These are phyloP conservation scores for Phorcus lineatus DNA, from an alignment of 2,888 invertebrate species.

Conservation along the genomic window DNA sequence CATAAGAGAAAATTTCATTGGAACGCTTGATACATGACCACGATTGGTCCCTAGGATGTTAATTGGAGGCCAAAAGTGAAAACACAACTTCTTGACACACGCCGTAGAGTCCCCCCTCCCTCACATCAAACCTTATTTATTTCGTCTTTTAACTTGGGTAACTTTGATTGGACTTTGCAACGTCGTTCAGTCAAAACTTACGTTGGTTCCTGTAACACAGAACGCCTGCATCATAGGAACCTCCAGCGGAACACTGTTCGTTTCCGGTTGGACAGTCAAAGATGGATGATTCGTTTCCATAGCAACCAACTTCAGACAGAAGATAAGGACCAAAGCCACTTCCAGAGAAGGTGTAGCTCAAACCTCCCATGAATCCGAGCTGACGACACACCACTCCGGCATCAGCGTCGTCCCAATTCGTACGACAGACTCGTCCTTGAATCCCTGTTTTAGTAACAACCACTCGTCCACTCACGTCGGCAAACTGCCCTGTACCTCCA, in stretches of 20 bases:
- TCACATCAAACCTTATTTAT: no score
- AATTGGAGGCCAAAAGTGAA: no score
- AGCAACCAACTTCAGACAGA: constrained; percentile 76
- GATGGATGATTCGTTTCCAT: constrained; percentile 57
- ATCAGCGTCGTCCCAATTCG: constrained; percentile 82
- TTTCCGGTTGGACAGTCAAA: constrained; percentile 29
- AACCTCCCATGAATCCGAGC: constrained; percentile 55
- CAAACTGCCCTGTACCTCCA: not conserved
- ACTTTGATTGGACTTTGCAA: no score
- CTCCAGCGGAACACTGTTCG: not conserved
- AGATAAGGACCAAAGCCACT: constrained; percentile 76
- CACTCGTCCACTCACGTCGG: not conserved
- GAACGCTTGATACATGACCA: no score
- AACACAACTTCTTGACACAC: no score
- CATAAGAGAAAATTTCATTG: no score
- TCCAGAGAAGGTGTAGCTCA: constrained; percentile 44
- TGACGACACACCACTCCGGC: constrained; percentile 79
- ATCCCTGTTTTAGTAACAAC: not conserved
- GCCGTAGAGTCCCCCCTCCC: no score
- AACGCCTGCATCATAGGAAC: constrained; percentile 48
- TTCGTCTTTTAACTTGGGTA: no score
- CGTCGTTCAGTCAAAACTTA: constrained; percentile 37
- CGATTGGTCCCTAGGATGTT: no score
- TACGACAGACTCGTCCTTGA: constrained; percentile 82
- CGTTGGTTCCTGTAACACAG: constrained; percentile 57